Conservation (phyloP, 2,888 invertebrate genomes). For the Cheilosia grossa region DNA sequence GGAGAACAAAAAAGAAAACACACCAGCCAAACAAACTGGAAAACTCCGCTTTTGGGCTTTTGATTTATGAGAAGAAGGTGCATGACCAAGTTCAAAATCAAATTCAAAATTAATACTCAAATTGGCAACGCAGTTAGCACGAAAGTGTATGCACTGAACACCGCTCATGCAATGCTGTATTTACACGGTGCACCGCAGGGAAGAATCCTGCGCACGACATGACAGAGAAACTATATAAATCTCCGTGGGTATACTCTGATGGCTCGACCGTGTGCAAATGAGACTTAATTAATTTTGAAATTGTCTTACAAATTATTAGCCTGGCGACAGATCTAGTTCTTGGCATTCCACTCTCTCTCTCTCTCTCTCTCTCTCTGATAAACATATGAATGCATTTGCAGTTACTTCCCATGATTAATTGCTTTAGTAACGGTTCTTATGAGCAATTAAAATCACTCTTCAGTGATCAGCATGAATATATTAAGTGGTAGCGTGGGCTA, state of each 20-base stretch:
- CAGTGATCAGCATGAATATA: background rate
- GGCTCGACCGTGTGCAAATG: constrained; percentile 57
- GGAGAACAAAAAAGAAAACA: constrained; percentile 2
- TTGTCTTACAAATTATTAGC: constrained; percentile 47
- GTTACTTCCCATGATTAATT: constrained; percentile 46
- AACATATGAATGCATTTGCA: constrained; percentile 31
- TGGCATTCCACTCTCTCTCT: background rate
- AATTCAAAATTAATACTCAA: constrained; percentile 68
- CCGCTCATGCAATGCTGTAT: constrained; percentile 41
- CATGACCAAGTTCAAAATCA: constrained; percentile 75
- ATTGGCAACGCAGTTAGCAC: constrained; percentile 69
- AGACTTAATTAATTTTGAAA: constrained; percentile 65
- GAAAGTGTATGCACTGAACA: constrained; percentile 37
- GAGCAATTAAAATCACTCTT: constrained; percentile 35
- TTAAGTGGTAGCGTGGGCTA: constrained; percentile 47
- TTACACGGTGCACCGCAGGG: constrained; percentile 41
- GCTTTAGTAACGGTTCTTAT: constrained; percentile 52
- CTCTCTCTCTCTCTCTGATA: constrained; percentile 19
- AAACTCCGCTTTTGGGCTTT: constrained; percentile 64
- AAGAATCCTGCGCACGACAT: constrained; percentile 60
- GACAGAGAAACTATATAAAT: constrained; percentile 50
- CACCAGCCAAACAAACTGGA: background rate
- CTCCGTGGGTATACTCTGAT: constrained; percentile 1
- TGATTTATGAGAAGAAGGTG: constrained; percentile 72
- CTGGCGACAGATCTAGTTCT: constrained; percentile 28